Base-by-base conservation (phyloP, 2,113 vertebrate genomes). In the Crypturellus undulatus region DNA sequence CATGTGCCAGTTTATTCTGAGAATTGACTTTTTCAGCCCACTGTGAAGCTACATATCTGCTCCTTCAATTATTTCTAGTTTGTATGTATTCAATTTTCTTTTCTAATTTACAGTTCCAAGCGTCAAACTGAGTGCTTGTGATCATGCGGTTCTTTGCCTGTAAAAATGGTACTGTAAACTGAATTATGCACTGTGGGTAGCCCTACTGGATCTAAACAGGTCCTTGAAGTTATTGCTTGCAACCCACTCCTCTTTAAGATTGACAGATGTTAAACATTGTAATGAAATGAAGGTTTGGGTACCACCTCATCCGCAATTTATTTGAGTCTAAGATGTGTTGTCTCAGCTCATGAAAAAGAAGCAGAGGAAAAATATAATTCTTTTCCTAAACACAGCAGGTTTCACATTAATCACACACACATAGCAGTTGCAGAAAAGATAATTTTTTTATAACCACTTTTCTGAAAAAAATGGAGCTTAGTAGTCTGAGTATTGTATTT, bases 11-110 rank as follows among this genome's bases (percentile, higher is more conserved):
- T 87, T 94, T 62, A 60, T 77, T 19, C 38, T 87, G n/a, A 54
- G 59, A 87, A 93, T 43, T 73, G 54, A 89, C 82, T 84, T 63
- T 42, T 92, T 73, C 64, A 94, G 82, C 85, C 68, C 26, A 47
- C 45, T 60, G 36, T 60, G 59, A 92, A 92, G 68, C 91, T 73
- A 83, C 68, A 3, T 56, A 22, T 90, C 72, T 92, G 26, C 49
- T 59, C 28, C 52, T 94, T 67, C 71, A 94, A 79, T 88, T 94
- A 83, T 75, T 92, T 89, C 60, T 80, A 34, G 32, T 70, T 90
- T 32, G 14, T 47, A 80, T 58, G 19, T 60, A 83, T 85, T 78
- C 51, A 75, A 79, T 96, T 83, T 92, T 93, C 79, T 92, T 85
- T 93, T 70, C 59, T 86, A 87, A 87, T 92, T 91, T 91, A 77